Conservation (phyloP, 1,140 invertebrate genomes). For the Myzus persicae region DNA sequence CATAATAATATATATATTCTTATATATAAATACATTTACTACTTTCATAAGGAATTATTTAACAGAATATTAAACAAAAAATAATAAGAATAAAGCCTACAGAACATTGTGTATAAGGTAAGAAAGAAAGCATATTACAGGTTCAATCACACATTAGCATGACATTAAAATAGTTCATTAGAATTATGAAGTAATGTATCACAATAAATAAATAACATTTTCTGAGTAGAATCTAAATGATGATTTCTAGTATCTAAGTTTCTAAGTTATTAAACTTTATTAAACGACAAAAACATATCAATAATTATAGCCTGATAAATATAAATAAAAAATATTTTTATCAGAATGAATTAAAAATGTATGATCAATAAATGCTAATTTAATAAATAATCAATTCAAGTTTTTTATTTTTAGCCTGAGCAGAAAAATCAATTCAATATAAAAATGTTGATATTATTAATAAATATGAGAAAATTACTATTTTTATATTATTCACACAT, state of each 20-base stretch:
- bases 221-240: neutral
- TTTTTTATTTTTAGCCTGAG: neutral
- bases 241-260: neutral
- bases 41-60: neutral
- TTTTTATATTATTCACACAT: neutral
- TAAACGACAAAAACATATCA: neutral
- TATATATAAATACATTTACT: conserved; percentile 23
- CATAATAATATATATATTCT: conserved; percentile 42
- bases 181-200: neutral
- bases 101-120: neutral
- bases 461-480: neutral
- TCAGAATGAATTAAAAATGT: neutral
- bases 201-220: neutral
- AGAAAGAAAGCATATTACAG: neutral
- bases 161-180: neutral
- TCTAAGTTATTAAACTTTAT: neutral
- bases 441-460: neutral
- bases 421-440: neutral
- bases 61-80: neutral
- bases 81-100: neutral
- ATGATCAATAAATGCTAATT: neutral
- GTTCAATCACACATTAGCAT: neutral
- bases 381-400: neutral
- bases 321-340: neutral
- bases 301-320: neutral